Evolutionary conservation across 2,113 vertebrate genomes (phyloP).

Genomic region (Siniperca chuatsi): DNA sequence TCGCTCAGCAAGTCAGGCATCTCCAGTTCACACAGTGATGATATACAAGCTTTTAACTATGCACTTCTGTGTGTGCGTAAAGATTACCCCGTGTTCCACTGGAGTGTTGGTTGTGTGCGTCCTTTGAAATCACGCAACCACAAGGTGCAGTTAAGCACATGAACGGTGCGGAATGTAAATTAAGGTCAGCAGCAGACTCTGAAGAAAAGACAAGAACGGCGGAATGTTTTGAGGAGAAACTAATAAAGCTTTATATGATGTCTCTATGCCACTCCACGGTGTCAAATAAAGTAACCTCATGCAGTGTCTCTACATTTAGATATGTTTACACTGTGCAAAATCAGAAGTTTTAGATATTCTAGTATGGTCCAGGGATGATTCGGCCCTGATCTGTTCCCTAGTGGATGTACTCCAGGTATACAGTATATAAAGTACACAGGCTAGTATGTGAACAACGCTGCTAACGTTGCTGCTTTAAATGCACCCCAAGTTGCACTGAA

Average conservation of each 20-base stretch:
- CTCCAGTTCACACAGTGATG: not conserved
- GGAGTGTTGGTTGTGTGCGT: not conserved
- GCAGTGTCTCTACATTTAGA: not conserved
- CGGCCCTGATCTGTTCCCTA: not conserved
- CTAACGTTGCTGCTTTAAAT: not conserved
- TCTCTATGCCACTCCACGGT: not conserved
- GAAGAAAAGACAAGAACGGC: not conserved
- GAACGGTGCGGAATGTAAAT: not conserved
- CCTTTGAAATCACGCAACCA: not conserved
- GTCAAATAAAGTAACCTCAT: not conserved
- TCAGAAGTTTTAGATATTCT: not conserved
- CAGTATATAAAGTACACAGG: not conserved
- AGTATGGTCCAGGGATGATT: not conserved
- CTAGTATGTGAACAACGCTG: not conserved
- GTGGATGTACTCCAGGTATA: not conserved
- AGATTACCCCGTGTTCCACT: not conserved
- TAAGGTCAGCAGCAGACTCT: not conserved
- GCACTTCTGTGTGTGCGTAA: not conserved
- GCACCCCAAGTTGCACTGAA: not conserved
- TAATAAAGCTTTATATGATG: not conserved
- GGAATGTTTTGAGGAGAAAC: not conserved
- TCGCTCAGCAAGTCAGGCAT: not conserved
- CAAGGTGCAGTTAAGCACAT: not conserved
- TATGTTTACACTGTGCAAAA: not conserved
- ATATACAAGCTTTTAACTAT: conserved; percentile 11